Conservation (phyloP, 2,888 invertebrate species). For the Caenorhabditis sp. region DNA sequence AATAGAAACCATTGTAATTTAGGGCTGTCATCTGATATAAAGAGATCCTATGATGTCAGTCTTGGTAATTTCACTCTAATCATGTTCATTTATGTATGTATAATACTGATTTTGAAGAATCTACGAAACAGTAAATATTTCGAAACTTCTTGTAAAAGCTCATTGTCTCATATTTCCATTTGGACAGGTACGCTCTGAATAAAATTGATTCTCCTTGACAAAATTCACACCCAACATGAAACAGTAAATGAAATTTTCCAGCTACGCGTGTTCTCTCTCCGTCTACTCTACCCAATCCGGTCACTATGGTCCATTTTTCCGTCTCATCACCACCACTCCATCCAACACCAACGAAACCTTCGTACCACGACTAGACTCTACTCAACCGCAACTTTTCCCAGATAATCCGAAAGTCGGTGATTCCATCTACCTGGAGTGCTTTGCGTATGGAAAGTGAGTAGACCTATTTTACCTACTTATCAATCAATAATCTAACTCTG, state of each 20-base stretch:
- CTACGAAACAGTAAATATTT: too few species aligned
- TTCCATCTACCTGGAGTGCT: constrained; percentile 68
- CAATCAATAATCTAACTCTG: not conserved
- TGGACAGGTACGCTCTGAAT: too few species aligned
- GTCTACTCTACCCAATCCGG: constrained; percentile 63
- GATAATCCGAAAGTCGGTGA: constrained; percentile 63
- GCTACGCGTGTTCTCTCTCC: constrained; percentile 68
- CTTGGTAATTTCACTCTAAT: too few species aligned
- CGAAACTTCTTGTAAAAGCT: too few species aligned
- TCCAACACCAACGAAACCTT: constrained; percentile 30
- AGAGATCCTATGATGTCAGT: too few species aligned
- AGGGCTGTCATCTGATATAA: too few species aligned
- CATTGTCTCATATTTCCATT: too few species aligned
- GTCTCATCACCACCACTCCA: constrained; percentile 41
- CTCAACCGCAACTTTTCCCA: constrained; percentile 66
- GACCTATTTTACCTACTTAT: not conserved
- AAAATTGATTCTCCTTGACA: too few species aligned
- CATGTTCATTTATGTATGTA: too few species aligned
- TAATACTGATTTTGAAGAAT: too few species aligned
- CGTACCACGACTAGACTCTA: constrained; percentile 59
- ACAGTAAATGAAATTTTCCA: constrained; percentile 39
- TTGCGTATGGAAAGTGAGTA: constrained; percentile 69
- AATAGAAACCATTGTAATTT: too few species aligned
- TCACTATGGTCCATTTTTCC: constrained; percentile 70
- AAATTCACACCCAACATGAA: too few species aligned